phyloP scores from a whole-genome alignment of 2,797 vertebrate species.

The Amblyopsis hoosieri region DNA sequence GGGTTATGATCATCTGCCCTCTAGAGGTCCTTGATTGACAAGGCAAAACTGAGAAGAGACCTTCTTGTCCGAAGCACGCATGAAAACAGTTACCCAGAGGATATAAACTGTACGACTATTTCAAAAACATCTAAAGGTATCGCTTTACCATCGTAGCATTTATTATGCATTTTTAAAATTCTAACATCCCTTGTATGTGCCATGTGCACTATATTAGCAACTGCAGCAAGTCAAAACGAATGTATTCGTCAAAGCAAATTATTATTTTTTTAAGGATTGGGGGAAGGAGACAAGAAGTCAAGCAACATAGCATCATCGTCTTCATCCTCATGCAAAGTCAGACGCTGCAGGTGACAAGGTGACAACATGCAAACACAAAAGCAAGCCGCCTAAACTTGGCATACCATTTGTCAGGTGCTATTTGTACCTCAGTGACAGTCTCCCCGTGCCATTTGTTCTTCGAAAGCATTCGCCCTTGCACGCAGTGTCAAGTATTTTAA shows the following conservation, averaged over 20 bases:
- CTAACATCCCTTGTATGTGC: too few relatives aligned
- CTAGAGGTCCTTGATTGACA: slow-evolving; percentile 44
- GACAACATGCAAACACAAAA: slow-evolving; percentile 61
- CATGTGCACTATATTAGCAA: too few relatives aligned
- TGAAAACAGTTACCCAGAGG: too few relatives aligned
- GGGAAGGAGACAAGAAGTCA: slow-evolving; percentile 46
- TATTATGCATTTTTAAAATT: too few relatives aligned
- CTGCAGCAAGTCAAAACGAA: too few relatives aligned
- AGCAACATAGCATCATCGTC: slow-evolving; percentile 40
- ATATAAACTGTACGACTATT: too few relatives aligned
- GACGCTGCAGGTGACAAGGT: slow-evolving; percentile 68
- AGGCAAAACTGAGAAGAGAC: slow-evolving; percentile 15
- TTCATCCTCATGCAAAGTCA: slow-evolving; percentile 27
- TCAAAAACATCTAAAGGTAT: too few relatives aligned
- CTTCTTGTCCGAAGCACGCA: slow-evolving; percentile 23
- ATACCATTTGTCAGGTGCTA: slow-evolving; percentile 36
- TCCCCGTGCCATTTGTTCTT: slow-evolving; percentile 38
- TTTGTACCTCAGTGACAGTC: slow-evolving; percentile 4
- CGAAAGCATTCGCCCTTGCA: neutral
- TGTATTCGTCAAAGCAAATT: neutral
- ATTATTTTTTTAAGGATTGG: neutral
- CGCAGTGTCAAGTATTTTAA: slow-evolving; percentile 1
- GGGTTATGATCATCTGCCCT: slow-evolving; percentile 25
- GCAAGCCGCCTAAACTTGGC: slow-evolving; percentile 45
- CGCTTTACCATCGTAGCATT: too few relatives aligned